Base-by-base conservation (phyloP, 2,888 invertebrate species). In the Caenorhabditis panamensis region DNA sequence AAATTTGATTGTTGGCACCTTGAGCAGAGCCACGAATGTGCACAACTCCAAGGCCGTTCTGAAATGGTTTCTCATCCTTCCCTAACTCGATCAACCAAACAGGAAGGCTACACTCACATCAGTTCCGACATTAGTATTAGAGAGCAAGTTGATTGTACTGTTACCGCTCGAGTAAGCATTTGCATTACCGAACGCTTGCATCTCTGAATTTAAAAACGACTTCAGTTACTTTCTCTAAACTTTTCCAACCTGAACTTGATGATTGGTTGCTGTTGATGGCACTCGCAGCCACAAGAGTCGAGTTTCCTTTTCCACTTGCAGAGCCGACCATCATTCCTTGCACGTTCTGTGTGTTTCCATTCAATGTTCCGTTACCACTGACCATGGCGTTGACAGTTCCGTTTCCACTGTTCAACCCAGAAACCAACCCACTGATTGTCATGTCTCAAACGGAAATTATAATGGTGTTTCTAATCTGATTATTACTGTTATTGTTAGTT, bases 371-470 rank as follows among this genome's bases (percentile, higher is more conserved):
- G 31, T 85, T 85, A 37, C 86, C 87, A 41, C 82, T 83, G 0
- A 86, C 86, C 61, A 85, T 78, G 16, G 84, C 76, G 44, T 85
- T 84, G 13, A 87, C 85, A 5, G 63, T 53, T 51, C 87, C 87
- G 41, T 82, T 76, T 2, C 77, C 72, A 22, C 51, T 64, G 37
- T 86, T 86, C 24, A 76, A 67, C 24, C 87, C 87, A 18, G 86
- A 86, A 0, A 87, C 82, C 16, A 87, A 51, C n/a, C 86, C 87
- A 63, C 85, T 84, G 28, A 87, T 83, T 28, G 84, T 86, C 41
- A 87, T 82, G 22, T 85, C 87, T 86, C 13, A 49, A 77, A 54
- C 4, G 24, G 22, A 51, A 24, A 24, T 6, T 6, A 31, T 31
- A 9, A 6, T 31, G 31, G 9, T 31, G 4, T 31, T 31, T 31